Conservation (phyloP, 2,113 vertebrate genomes). For the pig (Sus scrofa) region DNA sequence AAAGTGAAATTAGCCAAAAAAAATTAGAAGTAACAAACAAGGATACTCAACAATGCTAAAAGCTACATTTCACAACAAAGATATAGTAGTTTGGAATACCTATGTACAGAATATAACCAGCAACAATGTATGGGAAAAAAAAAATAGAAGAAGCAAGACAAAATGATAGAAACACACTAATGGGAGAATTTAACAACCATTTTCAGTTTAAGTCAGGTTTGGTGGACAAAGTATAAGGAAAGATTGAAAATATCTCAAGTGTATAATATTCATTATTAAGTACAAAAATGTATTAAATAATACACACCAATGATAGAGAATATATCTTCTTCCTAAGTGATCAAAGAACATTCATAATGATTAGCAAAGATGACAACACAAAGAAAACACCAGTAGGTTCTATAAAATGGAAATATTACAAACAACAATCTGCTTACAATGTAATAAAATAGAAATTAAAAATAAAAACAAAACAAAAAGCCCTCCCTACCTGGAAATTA, state of each 20-base stretch:
- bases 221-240: not conserved
- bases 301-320: not conserved
- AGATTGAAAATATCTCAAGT: not conserved
- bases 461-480: not conserved
- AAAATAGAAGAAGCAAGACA: not conserved
- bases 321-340: not conserved
- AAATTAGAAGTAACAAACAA: not conserved
- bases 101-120: not conserved
- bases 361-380: not conserved
- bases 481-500: not conserved
- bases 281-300: not conserved
- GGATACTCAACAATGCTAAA: not conserved
- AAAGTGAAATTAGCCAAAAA: not conserved
- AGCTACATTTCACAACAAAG: not conserved
- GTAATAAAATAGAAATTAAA: not conserved
- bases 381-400: not conserved
- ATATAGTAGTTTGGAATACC: not conserved
- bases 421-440: not conserved
- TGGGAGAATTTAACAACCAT: not conserved
- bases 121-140: not conserved
- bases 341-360: not conserved
- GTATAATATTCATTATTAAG: not conserved
- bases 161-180: not conserved
- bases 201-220: not conserved
- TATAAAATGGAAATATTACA: not conserved